phyloP scores from a whole-genome alignment of 2,113 vertebrate genomes.

The Podilymbus podiceps region DNA sequence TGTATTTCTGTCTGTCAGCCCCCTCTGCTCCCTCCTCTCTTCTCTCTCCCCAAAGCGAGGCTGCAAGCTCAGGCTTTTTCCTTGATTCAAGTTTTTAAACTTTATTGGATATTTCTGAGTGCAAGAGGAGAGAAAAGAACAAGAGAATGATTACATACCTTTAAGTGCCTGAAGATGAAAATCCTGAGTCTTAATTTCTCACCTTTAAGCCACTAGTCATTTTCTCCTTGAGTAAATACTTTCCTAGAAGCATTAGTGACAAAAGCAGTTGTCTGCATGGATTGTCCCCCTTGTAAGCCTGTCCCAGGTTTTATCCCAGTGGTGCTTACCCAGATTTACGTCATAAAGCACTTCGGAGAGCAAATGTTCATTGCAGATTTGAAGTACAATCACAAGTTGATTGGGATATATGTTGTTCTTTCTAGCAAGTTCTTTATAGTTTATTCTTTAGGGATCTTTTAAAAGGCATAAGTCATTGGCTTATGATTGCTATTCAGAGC shows the following conservation, averaged over 20 bases:
- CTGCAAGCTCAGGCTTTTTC: background rate
- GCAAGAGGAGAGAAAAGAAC: background rate
- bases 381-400: background rate
- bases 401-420: background rate
- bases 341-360: background rate
- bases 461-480: background rate
- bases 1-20: background rate
- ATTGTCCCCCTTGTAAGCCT: background rate
- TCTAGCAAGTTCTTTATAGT: background rate
- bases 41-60: background rate
- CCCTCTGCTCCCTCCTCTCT: background rate
- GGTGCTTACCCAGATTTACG: background rate
- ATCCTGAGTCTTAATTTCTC: background rate
- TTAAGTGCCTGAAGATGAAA: background rate
- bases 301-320: background rate
- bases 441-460: background rate
- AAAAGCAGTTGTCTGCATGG: background rate
- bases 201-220: background rate
- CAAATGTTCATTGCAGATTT: background rate
- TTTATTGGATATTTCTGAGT: background rate
- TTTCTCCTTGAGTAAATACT: background rate
- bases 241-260: background rate
- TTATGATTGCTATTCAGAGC: background rate
- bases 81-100: conserved; percentile 18
- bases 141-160: background rate